Conservation (phyloP, 2,113 vertebrate genomes). For the Alosa alosa region DNA sequence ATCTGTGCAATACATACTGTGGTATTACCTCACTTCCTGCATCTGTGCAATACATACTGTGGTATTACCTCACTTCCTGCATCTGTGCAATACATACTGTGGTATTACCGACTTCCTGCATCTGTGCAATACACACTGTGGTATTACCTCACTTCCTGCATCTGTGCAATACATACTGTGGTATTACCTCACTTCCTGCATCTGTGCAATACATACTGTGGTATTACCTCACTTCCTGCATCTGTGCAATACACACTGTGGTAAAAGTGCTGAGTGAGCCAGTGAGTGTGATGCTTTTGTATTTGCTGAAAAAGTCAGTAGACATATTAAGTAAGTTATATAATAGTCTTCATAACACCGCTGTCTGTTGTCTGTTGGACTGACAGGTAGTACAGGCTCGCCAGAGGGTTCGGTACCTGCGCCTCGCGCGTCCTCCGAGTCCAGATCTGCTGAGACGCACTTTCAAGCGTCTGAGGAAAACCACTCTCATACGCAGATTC, state of each 20-base stretch:
- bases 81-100: conserved; percentile 4
- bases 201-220: conserved; percentile 27
- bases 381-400: conserved; percentile 68
- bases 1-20: conserved; percentile 4
- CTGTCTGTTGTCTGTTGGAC: conserved; percentile 31
- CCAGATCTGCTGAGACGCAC: conserved; percentile 59
- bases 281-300: neutral
- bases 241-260: conserved; percentile 26
- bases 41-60: neutral
- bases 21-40: conserved; percentile 52
- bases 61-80: conserved; percentile 52
- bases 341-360: too few species aligned
- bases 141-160: conserved; percentile 49
- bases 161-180: conserved; percentile 27
- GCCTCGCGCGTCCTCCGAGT: conserved; percentile 62
- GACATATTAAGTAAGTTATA: too few species aligned
- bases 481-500: conserved; percentile 46
- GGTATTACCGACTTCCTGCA: conserved; percentile 53
- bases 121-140: conserved; percentile 26
- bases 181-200: conserved; percentile 49
- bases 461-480: conserved; percentile 56
- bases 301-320: too few species aligned
- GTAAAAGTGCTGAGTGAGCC: conserved; percentile 38
- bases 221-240: conserved; percentile 50
- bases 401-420: conserved; percentile 66